Base-by-base conservation (phyloP, 2,797 vertebrate genomes). In the Cossypha caffra region DNA sequence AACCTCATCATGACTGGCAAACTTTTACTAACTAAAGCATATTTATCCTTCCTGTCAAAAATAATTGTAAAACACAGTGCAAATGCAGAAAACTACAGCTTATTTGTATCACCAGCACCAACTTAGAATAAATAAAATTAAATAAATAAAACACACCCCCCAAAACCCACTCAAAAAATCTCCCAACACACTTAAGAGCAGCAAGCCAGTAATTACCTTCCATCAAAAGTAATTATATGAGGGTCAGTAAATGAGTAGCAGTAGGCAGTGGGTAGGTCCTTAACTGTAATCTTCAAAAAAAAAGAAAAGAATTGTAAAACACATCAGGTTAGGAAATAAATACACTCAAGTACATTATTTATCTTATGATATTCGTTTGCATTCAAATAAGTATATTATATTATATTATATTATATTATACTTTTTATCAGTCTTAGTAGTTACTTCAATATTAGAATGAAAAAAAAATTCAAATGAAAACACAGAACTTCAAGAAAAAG, bases 221-320 rank as follows among this genome's bases (percentile, higher is more conserved):
- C 99, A 97, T 99, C 99, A 97, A 99, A 99, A 10, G 98, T 99
- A 97, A 99, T 98, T 16, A 99, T 96, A 95, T 99, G 99, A 90
- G 99, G 98, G 80, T 99, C 99, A 54, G 98, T 99, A 97, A 99
- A 99, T 73, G 98, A 98, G 95, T 98, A 99, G 97, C 98, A 99
- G 92, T 98, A 98, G 13, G 98, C 98, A 77, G 98, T 97, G 19
- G 98, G 98, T 18, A 98, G 95, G 55, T 99, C 98, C 72, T 87
- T 98, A 59, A 99, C 98, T 14, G 63, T 98, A 90, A 99, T 98
- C 99, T 99, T 97, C 42, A 97, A 97, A 97, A 71, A 71, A 5
- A 97, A 97, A 96, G 55, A 74, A 76, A 82, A 40, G 64, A 37
- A 73, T 11, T 64, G 9, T 76, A 80, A 86, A 5, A 29, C 0